Conservation (phyloP, 2,797 vertebrate species). For the Hydrocynus forskahlii region DNA sequence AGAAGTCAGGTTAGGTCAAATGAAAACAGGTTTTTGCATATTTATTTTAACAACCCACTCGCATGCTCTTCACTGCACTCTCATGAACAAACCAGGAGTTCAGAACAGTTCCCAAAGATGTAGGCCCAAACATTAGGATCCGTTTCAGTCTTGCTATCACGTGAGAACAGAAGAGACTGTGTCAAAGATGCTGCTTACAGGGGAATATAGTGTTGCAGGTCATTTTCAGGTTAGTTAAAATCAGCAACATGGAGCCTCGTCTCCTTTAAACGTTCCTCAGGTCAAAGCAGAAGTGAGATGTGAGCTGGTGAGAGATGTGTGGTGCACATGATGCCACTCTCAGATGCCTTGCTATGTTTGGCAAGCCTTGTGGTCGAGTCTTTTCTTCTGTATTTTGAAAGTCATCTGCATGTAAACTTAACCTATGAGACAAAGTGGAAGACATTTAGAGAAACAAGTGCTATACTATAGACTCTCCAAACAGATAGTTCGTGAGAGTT, state of each 20-base stretch:
- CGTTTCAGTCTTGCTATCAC: background rate
- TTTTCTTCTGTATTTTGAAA: background rate
- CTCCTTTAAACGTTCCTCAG: background rate
- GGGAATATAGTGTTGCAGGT: background rate
- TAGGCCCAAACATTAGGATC: background rate
- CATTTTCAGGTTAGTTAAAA: slow-evolving; percentile 11
- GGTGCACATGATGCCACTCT: background rate
- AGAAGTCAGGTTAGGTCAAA: background rate
- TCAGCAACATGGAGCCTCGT: background rate
- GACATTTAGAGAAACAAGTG: background rate
- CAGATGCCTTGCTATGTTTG: background rate
- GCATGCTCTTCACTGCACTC: background rate
- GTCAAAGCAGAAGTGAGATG: background rate
- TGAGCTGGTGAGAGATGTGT: background rate
- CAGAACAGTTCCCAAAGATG: background rate
- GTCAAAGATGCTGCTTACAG: background rate
- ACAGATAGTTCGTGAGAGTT: too few species aligned
- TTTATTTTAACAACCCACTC: background rate
- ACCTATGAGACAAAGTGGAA: background rate
- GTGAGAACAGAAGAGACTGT: background rate
- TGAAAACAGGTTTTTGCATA: background rate
- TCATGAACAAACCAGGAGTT: background rate
- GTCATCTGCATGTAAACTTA: background rate
- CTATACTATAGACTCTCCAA: background rate
- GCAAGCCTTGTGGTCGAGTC: background rate